Conservation (phyloP, 2,888 invertebrate species). For the Diploptera punctata region DNA sequence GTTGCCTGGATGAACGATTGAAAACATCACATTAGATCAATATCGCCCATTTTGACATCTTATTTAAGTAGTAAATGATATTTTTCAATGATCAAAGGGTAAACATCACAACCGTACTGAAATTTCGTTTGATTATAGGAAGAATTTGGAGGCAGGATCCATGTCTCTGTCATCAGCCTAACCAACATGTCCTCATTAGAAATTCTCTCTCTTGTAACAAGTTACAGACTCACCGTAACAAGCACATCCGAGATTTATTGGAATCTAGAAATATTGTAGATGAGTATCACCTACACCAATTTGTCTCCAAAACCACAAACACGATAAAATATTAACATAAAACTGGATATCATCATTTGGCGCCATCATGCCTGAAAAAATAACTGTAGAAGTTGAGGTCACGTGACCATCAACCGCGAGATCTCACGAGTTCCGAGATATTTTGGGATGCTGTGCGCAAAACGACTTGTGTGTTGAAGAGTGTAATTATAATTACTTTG, state of each 20-base stretch:
- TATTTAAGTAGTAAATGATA: neutral
- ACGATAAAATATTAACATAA: constrained; percentile 54
- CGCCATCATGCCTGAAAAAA: constrained; percentile 64
- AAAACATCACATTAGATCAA: constrained; percentile 17
- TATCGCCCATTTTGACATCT: neutral
- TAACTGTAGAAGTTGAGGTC: constrained; percentile 57
- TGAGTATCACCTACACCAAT: constrained; percentile 44
- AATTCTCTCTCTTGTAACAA: constrained; percentile 54
- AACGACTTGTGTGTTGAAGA: neutral
- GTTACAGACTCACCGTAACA: constrained; percentile 51
- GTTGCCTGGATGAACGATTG: constrained; percentile 39
- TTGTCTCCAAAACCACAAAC: constrained; percentile 43
- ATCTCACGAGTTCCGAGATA: constrained; percentile 48
- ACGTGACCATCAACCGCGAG: constrained; percentile 58
- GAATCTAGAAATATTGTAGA: constrained; percentile 45
- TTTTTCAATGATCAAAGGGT: neutral
- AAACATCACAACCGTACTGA: neutral
- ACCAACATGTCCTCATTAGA: constrained; percentile 64
- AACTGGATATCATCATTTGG: constrained; percentile 60
- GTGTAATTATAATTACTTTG: constrained; percentile 3
- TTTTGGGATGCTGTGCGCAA: constrained; percentile 34
- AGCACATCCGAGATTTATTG: constrained; percentile 41
- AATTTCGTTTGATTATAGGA: neutral
- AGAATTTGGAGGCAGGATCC: constrained; percentile 36
- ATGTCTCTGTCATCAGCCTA: constrained; percentile 55